phyloP scores from a whole-genome alignment of 2,797 vertebrate species.

The Coluber constrictor region DNA sequence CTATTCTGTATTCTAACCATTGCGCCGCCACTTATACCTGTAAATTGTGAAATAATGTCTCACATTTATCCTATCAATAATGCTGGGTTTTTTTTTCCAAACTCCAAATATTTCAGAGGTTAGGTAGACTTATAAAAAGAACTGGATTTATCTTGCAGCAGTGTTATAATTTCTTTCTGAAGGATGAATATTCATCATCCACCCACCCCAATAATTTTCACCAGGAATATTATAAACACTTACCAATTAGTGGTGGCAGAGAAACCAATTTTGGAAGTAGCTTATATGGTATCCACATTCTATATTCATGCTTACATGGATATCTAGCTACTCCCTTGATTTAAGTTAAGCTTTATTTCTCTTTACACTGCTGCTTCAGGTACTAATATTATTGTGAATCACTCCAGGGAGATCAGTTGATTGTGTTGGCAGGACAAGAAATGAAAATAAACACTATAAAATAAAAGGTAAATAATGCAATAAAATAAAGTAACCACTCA shows the following conservation, averaged over 20 bases:
- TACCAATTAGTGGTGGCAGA: neutral
- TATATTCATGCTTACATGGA: neutral
- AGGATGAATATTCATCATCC: neutral
- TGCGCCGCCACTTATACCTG: neutral
- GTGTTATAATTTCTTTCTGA: neutral
- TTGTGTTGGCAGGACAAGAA: neutral
- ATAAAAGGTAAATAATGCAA: neutral
- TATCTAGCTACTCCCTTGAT: neutral
- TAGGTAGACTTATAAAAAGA: neutral
- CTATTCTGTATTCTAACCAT: neutral
- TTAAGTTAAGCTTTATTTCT: neutral
- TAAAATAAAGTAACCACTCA: conserved; percentile 6
- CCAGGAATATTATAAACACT: neutral
- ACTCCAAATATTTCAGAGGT: neutral
- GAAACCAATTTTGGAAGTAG: neutral
- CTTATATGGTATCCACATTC: neutral
- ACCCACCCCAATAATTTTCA: neutral
- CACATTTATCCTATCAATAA: neutral
- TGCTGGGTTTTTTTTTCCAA: neutral
- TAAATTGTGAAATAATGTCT: neutral
- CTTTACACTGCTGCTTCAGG: neutral
- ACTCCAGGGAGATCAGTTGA: neutral
- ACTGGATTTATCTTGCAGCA: neutral
- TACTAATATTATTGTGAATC: neutral
- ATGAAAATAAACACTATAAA: neutral